A percentile compares a stretch with the other conserved stretches of the same genome.
Evolutionary conservation across 1,140 invertebrate genomes (phyloP).

Genomic region (Drosophila arawakana): DNA sequence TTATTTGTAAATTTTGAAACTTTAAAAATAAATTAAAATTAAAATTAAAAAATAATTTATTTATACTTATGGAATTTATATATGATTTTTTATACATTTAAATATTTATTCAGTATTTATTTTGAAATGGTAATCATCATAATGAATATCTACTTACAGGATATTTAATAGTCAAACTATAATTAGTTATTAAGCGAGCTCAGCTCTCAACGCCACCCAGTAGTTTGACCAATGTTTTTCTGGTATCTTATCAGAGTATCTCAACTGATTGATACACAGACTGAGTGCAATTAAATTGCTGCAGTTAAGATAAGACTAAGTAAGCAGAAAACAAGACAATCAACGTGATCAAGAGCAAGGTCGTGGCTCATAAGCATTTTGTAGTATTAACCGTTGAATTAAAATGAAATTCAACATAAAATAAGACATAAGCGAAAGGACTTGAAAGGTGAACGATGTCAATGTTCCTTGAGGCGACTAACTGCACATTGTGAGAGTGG

Average conservation of each 20-base stretch:
- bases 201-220: constrained; percentile 40
- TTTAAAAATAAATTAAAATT: too few species aligned
- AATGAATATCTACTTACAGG: neutral
- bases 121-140: neutral
- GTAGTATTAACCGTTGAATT: neutral
- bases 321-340: constrained; percentile 1
- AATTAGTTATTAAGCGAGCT: neutral
- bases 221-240: constrained; percentile 18
- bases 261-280: constrained; percentile 33
- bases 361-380: constrained; percentile 1
- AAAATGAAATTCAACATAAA: constrained; percentile 1
- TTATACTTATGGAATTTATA: neutral
- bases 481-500: constrained; percentile 47
- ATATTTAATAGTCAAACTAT: neutral
- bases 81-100: neutral
- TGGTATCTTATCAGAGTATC: constrained; percentile 65
- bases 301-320: constrained; percentile 47
- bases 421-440: neutral
- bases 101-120: too few species aligned
- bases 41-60: too few species aligned
- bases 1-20: neutral
- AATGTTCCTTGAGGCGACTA: constrained; percentile 48
- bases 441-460: constrained; percentile 5
- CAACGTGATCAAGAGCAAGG: constrained; percentile 22
- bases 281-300: constrained; percentile 53